A percentile compares a stretch with the other conserved stretches of the same genome.
phyloP scores from a whole-genome alignment of 2,113 vertebrate species.

The Mormyrus iriodes region DNA sequence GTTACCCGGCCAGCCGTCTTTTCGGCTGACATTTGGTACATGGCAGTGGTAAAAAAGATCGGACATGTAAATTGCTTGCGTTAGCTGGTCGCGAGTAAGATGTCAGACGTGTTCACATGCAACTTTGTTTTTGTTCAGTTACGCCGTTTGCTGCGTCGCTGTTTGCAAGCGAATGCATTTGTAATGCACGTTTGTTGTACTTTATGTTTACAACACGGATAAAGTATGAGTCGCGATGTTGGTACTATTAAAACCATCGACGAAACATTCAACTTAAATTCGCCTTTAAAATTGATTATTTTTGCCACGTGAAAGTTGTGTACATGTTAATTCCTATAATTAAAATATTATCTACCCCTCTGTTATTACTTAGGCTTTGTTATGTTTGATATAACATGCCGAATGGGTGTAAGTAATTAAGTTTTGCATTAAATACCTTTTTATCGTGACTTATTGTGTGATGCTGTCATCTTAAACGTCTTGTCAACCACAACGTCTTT shows the following conservation, averaged over 20 bases:
- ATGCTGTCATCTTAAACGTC: not conserved
- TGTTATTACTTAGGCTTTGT: not conserved
- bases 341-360: not conserved
- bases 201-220: not conserved
- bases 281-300: not conserved
- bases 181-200: not conserved
- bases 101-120: not conserved
- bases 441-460: not conserved
- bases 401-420: not conserved
- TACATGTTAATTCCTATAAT: not conserved
- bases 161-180: not conserved
- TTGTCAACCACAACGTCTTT: not conserved
- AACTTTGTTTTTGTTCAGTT: not conserved
- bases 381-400: not conserved
- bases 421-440: not conserved
- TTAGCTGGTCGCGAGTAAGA: not conserved
- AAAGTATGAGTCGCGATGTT: not conserved
- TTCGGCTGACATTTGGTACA: not conserved
- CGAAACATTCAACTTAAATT: not conserved
- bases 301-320: not conserved
- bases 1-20: not conserved
- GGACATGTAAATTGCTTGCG: not conserved
- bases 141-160: not conserved
- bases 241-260: not conserved
- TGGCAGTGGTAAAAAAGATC: not conserved